A percentile compares a stretch with the other conserved stretches of the same genome.
Evolutionary conservation across 2,888 invertebrate genomes (phyloP).

Genomic region (Himalopsyche anomala): DNA sequence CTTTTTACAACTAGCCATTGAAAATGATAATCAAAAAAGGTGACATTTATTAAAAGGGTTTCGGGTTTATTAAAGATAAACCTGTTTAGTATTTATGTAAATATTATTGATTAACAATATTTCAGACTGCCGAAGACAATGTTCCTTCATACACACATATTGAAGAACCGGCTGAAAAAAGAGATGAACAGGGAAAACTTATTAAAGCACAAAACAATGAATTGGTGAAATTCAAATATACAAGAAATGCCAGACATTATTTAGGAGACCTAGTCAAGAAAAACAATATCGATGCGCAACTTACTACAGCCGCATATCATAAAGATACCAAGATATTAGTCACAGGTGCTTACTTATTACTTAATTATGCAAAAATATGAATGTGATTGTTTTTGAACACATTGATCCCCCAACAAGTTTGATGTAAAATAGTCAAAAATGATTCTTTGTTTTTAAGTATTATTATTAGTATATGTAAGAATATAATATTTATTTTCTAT

Average conservation of each 20-base stretch:
- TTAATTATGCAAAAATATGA: too few relatives aligned
- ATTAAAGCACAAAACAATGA: slow-evolving; percentile 48
- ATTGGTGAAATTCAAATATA: slow-evolving; percentile 77
- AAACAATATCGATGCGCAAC: slow-evolving; percentile 78
- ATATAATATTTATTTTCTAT: too few relatives aligned
- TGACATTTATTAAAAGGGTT: too few relatives aligned
- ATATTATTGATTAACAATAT: neutral
- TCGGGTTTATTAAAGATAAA: neutral
- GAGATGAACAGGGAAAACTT: slow-evolving; percentile 63
- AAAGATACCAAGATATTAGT: slow-evolving; percentile 87
- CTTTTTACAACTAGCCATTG: too few relatives aligned
- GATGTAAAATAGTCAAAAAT: too few relatives aligned
- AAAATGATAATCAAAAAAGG: too few relatives aligned
- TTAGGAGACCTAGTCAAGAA: slow-evolving; percentile 83
- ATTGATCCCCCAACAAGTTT: too few relatives aligned
- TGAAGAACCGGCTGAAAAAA: slow-evolving; percentile 59
- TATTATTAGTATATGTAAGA: too few relatives aligned
- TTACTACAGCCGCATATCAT: slow-evolving; percentile 92
- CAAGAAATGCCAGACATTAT: slow-evolving; percentile 84
- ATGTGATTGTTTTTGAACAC: too few relatives aligned
- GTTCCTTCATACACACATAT: slow-evolving; percentile 62
- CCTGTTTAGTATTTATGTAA: neutral
- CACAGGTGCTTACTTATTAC: slow-evolving; percentile 73
- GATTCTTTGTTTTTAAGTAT: too few relatives aligned
- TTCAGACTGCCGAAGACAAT: slow-evolving; percentile 59